Conservation (phyloP, 2,888 invertebrate species). For the Aplocera efformata region DNA sequence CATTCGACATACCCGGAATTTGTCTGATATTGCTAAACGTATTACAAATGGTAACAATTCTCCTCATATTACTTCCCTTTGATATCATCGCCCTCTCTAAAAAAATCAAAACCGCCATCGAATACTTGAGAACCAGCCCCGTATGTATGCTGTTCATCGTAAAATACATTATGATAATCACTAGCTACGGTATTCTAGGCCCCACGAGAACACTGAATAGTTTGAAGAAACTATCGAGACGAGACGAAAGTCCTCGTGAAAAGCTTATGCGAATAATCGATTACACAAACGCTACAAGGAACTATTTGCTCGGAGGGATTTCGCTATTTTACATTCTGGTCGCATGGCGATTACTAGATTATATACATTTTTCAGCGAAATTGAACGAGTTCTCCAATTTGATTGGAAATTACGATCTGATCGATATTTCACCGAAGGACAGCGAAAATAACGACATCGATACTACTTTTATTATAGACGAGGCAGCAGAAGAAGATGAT, state of each 20-base stretch:
- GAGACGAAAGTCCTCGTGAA: constrained; percentile 34
- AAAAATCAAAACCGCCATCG: constrained; percentile 31
- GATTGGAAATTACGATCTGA: constrained; percentile 53
- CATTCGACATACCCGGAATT: constrained; percentile 32
- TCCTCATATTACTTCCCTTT: constrained; percentile 44
- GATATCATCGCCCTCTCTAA: constrained; percentile 45
- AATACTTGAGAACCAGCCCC: constrained; percentile 19
- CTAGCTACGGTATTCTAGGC: constrained; percentile 43
- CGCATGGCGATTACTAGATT: constrained; percentile 50
- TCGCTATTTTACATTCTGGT: constrained; percentile 56
- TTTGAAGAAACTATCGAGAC: constrained; percentile 26
- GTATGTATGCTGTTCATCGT: constrained; percentile 8
- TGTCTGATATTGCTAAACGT: constrained; percentile 40
- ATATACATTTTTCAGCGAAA: constrained; percentile 58
- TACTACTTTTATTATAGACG: constrained; percentile 22
- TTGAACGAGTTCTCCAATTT: constrained; percentile 56
- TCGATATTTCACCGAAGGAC: constrained; percentile 41
- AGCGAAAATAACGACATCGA: constrained; percentile 22
- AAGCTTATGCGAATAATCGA: constrained; percentile 45
- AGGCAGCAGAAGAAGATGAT: constrained; percentile 28
- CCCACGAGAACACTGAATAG: constrained; percentile 45
- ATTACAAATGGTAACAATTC: constrained; percentile 51
- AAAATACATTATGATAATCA: constrained; percentile 36
- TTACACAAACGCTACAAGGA: constrained; percentile 50
- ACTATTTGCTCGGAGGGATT: constrained; percentile 54